phyloP scores from a whole-genome alignment of 2,888 invertebrate species.

The Eristalis tenax region DNA sequence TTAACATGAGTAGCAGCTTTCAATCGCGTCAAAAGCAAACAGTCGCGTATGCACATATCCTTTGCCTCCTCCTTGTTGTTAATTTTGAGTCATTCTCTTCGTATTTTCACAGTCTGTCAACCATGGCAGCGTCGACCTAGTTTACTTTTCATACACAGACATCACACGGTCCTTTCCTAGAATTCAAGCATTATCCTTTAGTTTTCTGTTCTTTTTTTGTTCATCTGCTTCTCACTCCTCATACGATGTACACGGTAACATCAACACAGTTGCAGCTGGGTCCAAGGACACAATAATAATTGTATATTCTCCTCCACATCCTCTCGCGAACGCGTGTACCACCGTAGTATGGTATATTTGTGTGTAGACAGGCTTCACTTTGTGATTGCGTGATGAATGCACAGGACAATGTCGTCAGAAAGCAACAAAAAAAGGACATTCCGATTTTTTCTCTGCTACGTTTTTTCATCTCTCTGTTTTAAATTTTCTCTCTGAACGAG shows the following conservation, averaged over 20 bases:
- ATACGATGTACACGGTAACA: neutral
- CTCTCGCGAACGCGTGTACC: neutral
- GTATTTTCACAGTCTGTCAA: slow-evolving; percentile 38
- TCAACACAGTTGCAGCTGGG: slow-evolving; percentile 9
- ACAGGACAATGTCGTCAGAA: slow-evolving; percentile 44
- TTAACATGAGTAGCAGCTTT: neutral
- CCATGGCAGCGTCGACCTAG: slow-evolving; percentile 27
- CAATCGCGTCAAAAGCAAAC: neutral
- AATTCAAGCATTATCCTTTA: slow-evolving; percentile 14
- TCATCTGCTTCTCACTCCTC: neutral
- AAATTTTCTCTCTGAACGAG: neutral
- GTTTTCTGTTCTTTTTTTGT: neutral
- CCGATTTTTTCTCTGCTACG: too few relatives aligned
- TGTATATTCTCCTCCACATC: slow-evolving; percentile 16
- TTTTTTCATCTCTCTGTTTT: neutral
- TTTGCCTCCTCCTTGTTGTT: neutral
- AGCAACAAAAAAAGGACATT: slow-evolving; percentile 22
- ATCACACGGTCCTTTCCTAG: neutral
- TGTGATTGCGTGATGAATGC: slow-evolving; percentile 56
- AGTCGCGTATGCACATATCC: neutral
- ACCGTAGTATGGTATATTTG: neutral
- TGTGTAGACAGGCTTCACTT: slow-evolving; percentile 37
- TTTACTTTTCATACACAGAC: neutral
- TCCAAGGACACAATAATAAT: slow-evolving; percentile 55
- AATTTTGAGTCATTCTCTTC: slow-evolving; percentile 5